Evolutionary conservation across 2,888 invertebrate genomes (phyloP).

Genomic region (Ellobium chinense): DNA sequence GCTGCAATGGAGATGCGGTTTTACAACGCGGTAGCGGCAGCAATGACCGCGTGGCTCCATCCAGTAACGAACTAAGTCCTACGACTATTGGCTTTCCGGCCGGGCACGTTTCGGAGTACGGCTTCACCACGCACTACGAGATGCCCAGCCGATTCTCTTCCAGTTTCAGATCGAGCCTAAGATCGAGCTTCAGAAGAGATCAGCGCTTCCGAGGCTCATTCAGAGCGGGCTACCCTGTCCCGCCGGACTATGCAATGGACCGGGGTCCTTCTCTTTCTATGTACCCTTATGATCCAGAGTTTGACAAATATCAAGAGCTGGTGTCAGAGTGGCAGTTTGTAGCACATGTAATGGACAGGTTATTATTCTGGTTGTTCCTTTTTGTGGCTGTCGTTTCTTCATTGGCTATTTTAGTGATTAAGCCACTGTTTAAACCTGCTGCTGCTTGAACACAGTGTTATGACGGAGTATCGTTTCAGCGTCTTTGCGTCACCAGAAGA

Average conservation of each 20-base stretch:
- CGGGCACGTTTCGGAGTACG: conserved; percentile 5
- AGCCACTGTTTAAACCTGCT: conserved; percentile 74
- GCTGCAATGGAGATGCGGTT: conserved; percentile 17
- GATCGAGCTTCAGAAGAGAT: conserved; percentile 14
- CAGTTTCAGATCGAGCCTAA: background rate
- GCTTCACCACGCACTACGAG: conserved; percentile 2
- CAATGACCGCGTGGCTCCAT: conserved; percentile 22
- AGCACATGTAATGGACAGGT: conserved; percentile 77
- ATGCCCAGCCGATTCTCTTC: background rate
- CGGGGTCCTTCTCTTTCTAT: background rate
- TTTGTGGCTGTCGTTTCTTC: conserved; percentile 73
- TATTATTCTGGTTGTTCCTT: conserved; percentile 78
- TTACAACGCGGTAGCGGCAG: conserved; percentile 11
- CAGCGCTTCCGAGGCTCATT: conserved; percentile 15
- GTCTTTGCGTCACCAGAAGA: no score
- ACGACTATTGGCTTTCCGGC: background rate
- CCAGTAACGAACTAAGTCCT: conserved; percentile 11
- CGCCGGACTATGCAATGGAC: background rate
- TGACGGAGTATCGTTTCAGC: no score
- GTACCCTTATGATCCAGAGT: background rate
- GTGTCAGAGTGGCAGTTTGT: conserved; percentile 78
- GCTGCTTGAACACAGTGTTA: background rate
- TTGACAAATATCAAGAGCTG: conserved; percentile 58
- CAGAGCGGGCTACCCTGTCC: conserved; percentile 16
- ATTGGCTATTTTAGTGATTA: conserved; percentile 75